Evolutionary conservation across 2,797 vertebrate genomes (phyloP).

Genomic region (Uromys caudimaculatus): DNA sequence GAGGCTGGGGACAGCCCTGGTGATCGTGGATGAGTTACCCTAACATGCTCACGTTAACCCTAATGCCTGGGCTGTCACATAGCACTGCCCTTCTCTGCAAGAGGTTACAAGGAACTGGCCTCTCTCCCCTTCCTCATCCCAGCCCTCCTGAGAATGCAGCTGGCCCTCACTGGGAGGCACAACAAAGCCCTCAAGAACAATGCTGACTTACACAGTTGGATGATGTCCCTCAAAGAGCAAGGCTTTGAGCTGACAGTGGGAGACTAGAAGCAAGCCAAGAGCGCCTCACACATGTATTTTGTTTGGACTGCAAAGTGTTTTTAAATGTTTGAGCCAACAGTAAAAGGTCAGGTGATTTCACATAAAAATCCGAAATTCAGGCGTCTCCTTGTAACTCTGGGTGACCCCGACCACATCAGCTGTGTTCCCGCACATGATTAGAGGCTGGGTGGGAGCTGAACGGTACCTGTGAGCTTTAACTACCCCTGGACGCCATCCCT

Average conservation of each 20-base stretch:
- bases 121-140: background rate
- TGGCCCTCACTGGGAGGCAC: background rate
- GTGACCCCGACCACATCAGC: background rate
- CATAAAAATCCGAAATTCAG: constrained; percentile 51
- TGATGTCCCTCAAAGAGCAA: background rate
- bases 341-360: constrained; percentile 77
- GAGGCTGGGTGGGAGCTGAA: background rate
- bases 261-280: background rate
- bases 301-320: constrained; percentile 74
- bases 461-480: fast-evolving
- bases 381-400: constrained; percentile 24
- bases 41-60: background rate
- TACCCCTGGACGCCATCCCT: background rate
- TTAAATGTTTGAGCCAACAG: constrained; percentile 62
- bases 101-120: fast-evolving
- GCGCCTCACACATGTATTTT: background rate
- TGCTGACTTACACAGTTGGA: background rate
- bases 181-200: no score
- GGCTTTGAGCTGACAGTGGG: background rate
- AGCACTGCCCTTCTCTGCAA: background rate
- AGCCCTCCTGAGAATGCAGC: background rate
- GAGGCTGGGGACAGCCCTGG: background rate
- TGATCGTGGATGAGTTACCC: background rate
- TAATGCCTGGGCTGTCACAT: background rate
- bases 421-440: fast-evolving